These are phyloP conservation scores for Entomyzon cyanotis DNA, from an alignment of 2,113 vertebrate genomes.

Conservation along the genomic window DNA sequence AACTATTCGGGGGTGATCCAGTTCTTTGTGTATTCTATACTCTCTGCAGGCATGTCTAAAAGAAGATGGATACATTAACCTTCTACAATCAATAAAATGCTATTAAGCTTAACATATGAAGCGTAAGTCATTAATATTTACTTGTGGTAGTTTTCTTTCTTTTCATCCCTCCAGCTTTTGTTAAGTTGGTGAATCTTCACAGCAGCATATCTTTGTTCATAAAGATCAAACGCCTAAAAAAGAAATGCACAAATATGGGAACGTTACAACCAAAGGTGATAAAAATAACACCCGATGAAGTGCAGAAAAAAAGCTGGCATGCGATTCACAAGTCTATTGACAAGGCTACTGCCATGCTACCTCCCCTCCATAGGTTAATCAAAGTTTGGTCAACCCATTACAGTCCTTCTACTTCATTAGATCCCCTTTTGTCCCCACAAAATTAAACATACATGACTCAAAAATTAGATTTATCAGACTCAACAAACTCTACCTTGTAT, in stretches of 20 bases:
- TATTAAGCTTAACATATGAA: conserved; percentile 39
- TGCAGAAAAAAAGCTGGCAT: neutral
- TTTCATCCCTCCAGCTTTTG: conserved; percentile 99
- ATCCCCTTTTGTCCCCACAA: rapidly evolving
- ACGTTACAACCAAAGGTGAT: conserved; percentile 19
- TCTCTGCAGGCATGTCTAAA: conserved; percentile 97
- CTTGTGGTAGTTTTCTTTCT: conserved; percentile 99
- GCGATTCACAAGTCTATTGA: neutral
- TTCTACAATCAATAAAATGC: conserved; percentile 3
- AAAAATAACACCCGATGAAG: neutral
- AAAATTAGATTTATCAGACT: neutral
- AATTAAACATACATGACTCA: neutral
- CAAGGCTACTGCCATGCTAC: neutral
- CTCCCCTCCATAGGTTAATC: neutral
- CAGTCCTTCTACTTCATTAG: neutral
- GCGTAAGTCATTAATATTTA: conserved; percentile 73
- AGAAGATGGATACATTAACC: conserved; percentile 54
- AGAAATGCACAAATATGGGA: conserved; percentile 12
- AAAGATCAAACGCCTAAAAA: conserved; percentile 96
- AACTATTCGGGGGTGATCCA: conserved; percentile 98
- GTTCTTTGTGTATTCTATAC: conserved; percentile 99
- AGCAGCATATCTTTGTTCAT: conserved; percentile 97
- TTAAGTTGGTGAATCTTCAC: conserved; percentile 99
- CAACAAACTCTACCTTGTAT: conserved; percentile 86
- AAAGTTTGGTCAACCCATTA: neutral